Conservation (phyloP, 2,888 invertebrate species). For the Ophion ellenae region DNA sequence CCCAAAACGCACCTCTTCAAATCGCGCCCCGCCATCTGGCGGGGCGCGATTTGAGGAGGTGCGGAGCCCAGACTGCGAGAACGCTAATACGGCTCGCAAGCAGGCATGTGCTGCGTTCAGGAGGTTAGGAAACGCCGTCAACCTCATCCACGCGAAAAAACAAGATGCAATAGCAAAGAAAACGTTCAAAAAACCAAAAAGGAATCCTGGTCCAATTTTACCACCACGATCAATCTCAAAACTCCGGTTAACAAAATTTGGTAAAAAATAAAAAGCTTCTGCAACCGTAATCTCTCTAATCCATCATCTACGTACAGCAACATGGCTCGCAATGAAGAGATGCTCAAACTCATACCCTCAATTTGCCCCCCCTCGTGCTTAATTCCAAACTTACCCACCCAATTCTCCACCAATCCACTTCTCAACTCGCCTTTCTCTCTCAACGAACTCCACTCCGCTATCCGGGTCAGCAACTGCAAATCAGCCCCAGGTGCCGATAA, state of each 20-base stretch:
- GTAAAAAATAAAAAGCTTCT: background rate
- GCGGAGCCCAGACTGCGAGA: background rate
- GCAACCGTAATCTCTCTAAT: slow-evolving; percentile 2
- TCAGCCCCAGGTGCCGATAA: too few species aligned
- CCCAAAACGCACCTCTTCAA: slow-evolving; percentile 24
- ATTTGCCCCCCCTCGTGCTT: too few species aligned
- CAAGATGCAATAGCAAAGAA: slow-evolving; percentile 24
- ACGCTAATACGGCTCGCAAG: background rate
- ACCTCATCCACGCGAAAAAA: slow-evolving; percentile 10
- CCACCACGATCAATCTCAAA: too few species aligned
- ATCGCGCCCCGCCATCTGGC: slow-evolving; percentile 27
- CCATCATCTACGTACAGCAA: background rate
- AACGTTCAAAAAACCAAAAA: slow-evolving; percentile 9
- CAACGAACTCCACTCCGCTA: too few species aligned
- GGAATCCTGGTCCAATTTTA: too few species aligned
- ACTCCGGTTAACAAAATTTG: background rate
- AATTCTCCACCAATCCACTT: too few species aligned
- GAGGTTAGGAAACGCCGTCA: background rate
- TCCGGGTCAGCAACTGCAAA: too few species aligned
- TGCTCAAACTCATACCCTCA: too few species aligned
- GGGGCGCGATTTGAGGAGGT: too few species aligned
- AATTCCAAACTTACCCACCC: too few species aligned
- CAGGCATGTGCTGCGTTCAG: slow-evolving; percentile 9
- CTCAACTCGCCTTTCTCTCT: too few species aligned
- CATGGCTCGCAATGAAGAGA: too few species aligned